Base-by-base conservation (phyloP, 2,797 vertebrate species). In the Pampus argenteus region DNA sequence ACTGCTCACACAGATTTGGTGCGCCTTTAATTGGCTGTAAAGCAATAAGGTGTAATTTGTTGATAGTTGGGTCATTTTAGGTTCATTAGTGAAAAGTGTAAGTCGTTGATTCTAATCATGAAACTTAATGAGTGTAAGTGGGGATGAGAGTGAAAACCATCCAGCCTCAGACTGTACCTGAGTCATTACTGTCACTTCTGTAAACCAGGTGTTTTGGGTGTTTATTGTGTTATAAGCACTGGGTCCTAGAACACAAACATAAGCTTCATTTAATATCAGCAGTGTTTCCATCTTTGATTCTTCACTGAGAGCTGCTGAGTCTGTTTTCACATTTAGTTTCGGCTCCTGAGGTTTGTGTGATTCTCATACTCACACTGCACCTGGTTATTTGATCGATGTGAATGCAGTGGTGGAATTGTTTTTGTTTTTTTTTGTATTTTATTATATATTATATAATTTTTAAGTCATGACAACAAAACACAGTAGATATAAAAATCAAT, bases 41-140 rank as follows among this genome's bases (percentile, higher is more conserved):
- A 81, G 61, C 79, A 87, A 79, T 88, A 78, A 82, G 17, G 20
- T 62, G 54, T 54, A 63, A 84, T 78, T 77, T 65, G 80, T 83
- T 76, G 80, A 75, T 77, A 64, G 69, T 81, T 69, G 51, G 62
- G 42, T 60, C 58, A 36, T 81, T 86, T 89, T 83, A 70, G 74
- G 74, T 84, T 86, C 72, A 84, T 88, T 84, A 85, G 87, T 84
- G 76, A 90, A 87, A 81, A 74, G 50, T 70, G n/a, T 18, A 59
- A 89, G 81, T 86, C 81, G 5, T 70, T 83, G 68, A 83, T 85
- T 83, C 15, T 2, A 61, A 75, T 88, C 73, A 57, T 3, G 18
- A 63, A 61, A 61, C 49, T 38, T 72, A 61, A 83, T 84, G 58
- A 67, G 63, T 18, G 40, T 61, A n/a, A 74, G 58, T 17, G 15